A percentile compares a stretch with the other conserved stretches of the same genome.
Conservation (phyloP, 2,888 invertebrate genomes). For the Chaitophorus viminalis region DNA sequence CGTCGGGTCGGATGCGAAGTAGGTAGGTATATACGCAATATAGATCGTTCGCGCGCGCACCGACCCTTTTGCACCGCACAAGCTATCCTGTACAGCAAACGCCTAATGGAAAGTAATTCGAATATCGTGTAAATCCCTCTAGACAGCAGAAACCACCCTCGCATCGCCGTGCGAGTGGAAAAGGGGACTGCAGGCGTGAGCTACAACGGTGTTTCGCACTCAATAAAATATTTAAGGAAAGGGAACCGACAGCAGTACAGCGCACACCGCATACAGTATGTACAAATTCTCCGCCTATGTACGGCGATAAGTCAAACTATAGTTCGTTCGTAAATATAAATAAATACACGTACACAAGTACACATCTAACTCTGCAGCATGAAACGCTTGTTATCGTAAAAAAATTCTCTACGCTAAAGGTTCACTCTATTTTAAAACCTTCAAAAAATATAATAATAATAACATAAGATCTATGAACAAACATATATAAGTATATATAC, state of each 20-base stretch:
- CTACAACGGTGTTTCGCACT: background rate
- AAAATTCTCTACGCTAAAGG: too few species aligned
- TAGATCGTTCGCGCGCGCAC: background rate
- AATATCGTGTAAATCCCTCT: slow-evolving; percentile 26
- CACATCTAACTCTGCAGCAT: too few species aligned
- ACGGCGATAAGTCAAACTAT: too few species aligned
- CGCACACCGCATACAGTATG: background rate
- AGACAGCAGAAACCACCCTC: background rate
- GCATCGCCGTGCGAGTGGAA: background rate
- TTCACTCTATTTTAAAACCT: too few species aligned
- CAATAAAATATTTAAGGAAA: slow-evolving; percentile 37
- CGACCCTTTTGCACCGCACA: background rate
- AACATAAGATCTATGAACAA: too few species aligned
- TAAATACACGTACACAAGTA: too few species aligned
- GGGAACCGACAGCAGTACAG: background rate
- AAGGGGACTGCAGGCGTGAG: background rate
- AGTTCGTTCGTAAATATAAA: too few species aligned
- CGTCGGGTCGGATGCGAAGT: background rate
- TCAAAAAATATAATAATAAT: too few species aligned
- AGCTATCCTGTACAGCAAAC: background rate
- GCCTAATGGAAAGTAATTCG: slow-evolving; percentile 30
- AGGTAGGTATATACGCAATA: too few species aligned
- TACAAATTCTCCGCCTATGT: background rate
- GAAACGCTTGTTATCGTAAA: too few species aligned
- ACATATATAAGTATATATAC: too few species aligned